Evolutionary conservation across 2,797 vertebrate genomes (phyloP), one percentile per base, ranked within the genome.

Genomic region (Balearica regulorum): DNA sequence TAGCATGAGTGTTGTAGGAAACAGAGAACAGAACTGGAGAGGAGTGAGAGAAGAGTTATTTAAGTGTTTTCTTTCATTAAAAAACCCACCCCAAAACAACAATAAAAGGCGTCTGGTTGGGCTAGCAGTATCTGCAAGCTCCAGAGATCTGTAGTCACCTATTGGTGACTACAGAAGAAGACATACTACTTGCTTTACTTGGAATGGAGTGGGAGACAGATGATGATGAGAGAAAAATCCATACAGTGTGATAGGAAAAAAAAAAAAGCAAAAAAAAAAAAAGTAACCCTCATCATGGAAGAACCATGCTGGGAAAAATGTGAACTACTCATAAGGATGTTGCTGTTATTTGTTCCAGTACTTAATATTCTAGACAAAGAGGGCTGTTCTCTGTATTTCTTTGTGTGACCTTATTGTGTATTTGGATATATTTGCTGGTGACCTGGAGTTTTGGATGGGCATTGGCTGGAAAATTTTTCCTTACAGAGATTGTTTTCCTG

Each of bases 361-460:
- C 87, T 95, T 91, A 84, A 91, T 91, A 96, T 90, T 86, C 82
- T 75, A 96, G 89, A 92, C 79, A 89, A 94, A 95, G 68, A 94
- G 26, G 82, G 69, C 89, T 90, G 82, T 92, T 97, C 89, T 93
- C 61, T 55, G 54, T 62, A 89, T 89, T 95, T 95, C 68, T 90
- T 91, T 44, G 18, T 88, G 44, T 92, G 84, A 96, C 78, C 76
- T 93, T 96, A 88, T 76, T 95, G 86, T 85, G 86, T 72, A 35
- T 96, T 96, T 96, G 92, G 93, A 93, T 86, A 57, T 87, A 89
- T 94, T 94, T 95, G 62, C 84, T 93, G 58, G 77, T 96, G 95
- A 96, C 93, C 95, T 96, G 83, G 75, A 95, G 73, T 95, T 92
- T 96, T 97, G 96, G 96, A 95, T 94, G 82, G 90, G 82, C 61